phyloP scores from a whole-genome alignment of 1,140 invertebrate species.

The Anthonomus grandis region DNA sequence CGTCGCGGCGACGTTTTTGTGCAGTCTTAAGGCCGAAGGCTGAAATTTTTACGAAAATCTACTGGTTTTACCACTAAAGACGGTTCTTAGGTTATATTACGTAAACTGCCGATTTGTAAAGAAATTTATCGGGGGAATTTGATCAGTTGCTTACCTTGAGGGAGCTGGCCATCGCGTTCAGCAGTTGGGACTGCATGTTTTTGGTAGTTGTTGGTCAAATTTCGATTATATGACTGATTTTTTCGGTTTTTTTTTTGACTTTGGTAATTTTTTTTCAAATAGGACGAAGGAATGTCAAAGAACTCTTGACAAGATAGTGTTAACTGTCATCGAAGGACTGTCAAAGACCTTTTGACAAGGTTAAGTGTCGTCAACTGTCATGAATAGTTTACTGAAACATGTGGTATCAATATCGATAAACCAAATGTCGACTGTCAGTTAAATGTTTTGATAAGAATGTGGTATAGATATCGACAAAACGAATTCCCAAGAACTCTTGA shows the following conservation, averaged over 20 bases:
- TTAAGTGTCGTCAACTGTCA: too few relatives aligned
- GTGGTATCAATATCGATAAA: too few relatives aligned
- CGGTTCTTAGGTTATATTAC: slow-evolving; percentile 41
- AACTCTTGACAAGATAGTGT: not conserved
- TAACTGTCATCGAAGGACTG: too few relatives aligned
- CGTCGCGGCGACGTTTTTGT: slow-evolving; percentile 29
- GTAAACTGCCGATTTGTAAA: slow-evolving; percentile 33
- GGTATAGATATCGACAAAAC: too few relatives aligned
- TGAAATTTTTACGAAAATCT: slow-evolving; percentile 19
- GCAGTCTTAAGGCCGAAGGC: slow-evolving; percentile 32
- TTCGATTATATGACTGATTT: not conserved
- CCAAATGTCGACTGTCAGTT: too few relatives aligned
- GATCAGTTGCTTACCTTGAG: slow-evolving; percentile 30
- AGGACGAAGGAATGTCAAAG: slow-evolving; percentile 16
- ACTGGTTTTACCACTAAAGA: slow-evolving; percentile 4
- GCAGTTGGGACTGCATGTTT: slow-evolving; percentile 32
- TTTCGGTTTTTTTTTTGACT: not conserved
- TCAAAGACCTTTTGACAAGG: too few relatives aligned
- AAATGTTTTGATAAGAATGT: too few relatives aligned
- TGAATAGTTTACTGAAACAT: too few relatives aligned
- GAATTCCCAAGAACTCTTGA: too few relatives aligned
- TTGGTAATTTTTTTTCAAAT: not conserved
- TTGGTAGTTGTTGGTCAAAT: not conserved
- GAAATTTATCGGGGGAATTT: not conserved
- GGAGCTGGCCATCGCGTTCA: slow-evolving; percentile 30